Base-by-base conservation (phyloP, 2,888 invertebrate genomes). In the Rhimphoctona megacephalus region DNA sequence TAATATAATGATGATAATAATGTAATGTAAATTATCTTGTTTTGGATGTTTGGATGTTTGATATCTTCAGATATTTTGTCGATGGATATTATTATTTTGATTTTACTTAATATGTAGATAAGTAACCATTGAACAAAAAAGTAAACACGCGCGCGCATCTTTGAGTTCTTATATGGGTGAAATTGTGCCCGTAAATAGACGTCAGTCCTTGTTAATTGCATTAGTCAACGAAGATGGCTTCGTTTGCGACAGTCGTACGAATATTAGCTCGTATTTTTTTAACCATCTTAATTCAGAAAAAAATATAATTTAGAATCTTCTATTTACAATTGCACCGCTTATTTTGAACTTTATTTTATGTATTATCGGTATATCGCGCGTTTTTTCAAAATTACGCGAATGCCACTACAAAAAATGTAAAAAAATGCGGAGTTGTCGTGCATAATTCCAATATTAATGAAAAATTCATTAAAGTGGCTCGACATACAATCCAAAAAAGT, bases 161-260 rank as follows among this genome's bases (percentile, higher is more conserved):
- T 19, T 46, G 19, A 7, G 7, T 1, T 70, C 30, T 19, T 43
- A 46, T 30, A 33, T 19, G 70, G 11, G 6, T 17, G 61, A 61
- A 61, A 30, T 61, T 70, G 30, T 19, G 49, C 19, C 30, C 70
- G 70, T 22, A 49, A 52, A 46, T 78, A 77, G 46, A 81, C 43
- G 49, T 54, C 17, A 36, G 7, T 74, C 8, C 7, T 33, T n/a
- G 36, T 49, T 89, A 89, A 89, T 89, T 72, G n/a, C 88, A 86
- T 89, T 88, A 88, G 83, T 87, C 80, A 52, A 80, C 70, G 86
- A 89, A 90, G 80, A 89, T 90, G 90, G 89, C 88, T 89, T 89
- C 89, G 25, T 73, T 61, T 9, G 66, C 25, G 46, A 84, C 33
- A 54, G 77, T 86, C 67, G 85, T 79, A 83, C 70, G 74, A 81